A percentile compares a stretch with the other conserved stretches of the same genome.
Conservation (phyloP, 2,113 vertebrate species). For the Seriola aureovittata region DNA sequence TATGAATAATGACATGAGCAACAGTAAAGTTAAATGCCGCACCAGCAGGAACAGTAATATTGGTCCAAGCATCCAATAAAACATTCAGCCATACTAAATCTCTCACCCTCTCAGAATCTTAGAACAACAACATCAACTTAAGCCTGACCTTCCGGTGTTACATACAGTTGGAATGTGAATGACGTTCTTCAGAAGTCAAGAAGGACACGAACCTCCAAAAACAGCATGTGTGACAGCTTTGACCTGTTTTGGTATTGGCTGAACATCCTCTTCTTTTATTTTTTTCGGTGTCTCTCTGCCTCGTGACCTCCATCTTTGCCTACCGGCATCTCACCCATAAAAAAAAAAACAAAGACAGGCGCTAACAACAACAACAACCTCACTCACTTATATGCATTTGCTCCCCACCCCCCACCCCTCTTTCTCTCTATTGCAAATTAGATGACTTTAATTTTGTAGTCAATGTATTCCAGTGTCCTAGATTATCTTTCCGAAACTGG, state of each 20-base stretch:
- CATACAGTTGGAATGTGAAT: not conserved
- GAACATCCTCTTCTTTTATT: not conserved
- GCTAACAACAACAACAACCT: conserved; percentile 7
- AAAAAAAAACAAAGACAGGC: conserved; percentile 13
- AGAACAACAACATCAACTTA: not conserved
- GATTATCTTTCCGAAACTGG: conserved; percentile 31
- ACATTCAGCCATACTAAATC: not conserved
- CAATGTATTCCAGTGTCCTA: conserved; percentile 37
- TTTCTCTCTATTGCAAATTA: conserved; percentile 21
- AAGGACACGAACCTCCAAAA: conserved; percentile 25
- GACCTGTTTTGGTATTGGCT: conserved; percentile 36
- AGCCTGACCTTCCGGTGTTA: not conserved
- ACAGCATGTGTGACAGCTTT: conserved; percentile 6
- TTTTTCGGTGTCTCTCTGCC: not conserved
- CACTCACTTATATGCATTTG: conserved; percentile 10
- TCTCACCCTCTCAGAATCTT: not conserved
- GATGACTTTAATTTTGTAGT: conserved; percentile 37
- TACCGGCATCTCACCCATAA: not conserved
- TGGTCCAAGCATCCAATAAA: not conserved
- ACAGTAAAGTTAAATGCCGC: not conserved
- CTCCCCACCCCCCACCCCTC: not conserved
- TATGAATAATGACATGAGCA: too few species aligned
- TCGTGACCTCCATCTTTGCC: conserved; percentile 44
- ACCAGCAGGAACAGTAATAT: not conserved
- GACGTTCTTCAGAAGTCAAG: conserved; percentile 7